These are phyloP conservation scores for Phrynocephalus forsythii DNA, from an alignment of 2,797 vertebrate species.

Conservation along the genomic window DNA sequence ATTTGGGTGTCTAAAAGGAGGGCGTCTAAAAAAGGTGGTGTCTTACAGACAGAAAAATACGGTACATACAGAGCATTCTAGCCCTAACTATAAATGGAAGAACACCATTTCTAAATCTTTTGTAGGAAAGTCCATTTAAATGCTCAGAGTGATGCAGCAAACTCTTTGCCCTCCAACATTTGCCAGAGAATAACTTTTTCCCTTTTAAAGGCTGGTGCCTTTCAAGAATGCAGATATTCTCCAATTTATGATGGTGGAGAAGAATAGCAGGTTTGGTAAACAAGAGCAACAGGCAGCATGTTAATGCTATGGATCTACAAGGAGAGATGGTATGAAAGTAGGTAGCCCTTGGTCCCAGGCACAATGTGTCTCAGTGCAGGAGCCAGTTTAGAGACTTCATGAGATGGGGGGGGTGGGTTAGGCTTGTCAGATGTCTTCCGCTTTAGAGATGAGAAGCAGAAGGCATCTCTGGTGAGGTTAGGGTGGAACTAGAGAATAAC, in stretches of 20 bases:
- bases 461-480: too few relatives aligned
- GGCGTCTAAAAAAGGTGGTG: too few relatives aligned
- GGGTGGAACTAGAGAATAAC: too few relatives aligned
- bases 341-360: too few relatives aligned
- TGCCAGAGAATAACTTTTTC: not conserved
- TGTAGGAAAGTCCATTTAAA: slow-evolving; percentile 8
- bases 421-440: too few relatives aligned
- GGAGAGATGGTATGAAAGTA: not conserved
- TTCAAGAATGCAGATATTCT: not conserved
- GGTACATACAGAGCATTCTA: not conserved
- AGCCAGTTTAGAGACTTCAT: not conserved
- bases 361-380: too few relatives aligned
- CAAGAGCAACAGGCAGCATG: not conserved
- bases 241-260: not conserved
- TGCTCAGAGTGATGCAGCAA: not conserved
- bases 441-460: too few relatives aligned
- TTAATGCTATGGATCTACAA: not conserved
- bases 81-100: not conserved
- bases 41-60: too few relatives aligned
- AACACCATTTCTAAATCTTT: not conserved
- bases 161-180: not conserved
- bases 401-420: too few relatives aligned
- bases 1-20: too few relatives aligned
- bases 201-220: not conserved
- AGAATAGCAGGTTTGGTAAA: not conserved